Percentiles rank a stretch among this genome's conserved stretches.
Evolutionary conservation across 2,113 vertebrate genomes (phyloP).

Genomic region (Pelusios castaneus): DNA sequence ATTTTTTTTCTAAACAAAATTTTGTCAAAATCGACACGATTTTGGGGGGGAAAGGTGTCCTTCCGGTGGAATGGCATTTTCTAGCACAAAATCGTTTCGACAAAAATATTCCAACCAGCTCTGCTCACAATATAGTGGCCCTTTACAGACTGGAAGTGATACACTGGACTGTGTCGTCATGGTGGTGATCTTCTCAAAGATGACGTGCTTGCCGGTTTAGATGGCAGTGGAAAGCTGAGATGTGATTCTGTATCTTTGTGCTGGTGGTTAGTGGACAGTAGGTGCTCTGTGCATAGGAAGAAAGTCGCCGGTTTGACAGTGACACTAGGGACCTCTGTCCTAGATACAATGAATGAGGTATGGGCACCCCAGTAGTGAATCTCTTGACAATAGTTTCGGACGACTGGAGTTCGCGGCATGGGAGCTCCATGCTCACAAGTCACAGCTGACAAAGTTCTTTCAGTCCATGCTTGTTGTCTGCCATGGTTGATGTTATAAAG

Average conservation of each 20-base stretch:
- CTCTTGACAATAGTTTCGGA: not conserved
- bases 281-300: not conserved
- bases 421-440: constrained; percentile 37
- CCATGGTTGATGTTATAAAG: accelerated
- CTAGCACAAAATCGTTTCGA: not conserved
- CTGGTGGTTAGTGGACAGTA: not conserved
- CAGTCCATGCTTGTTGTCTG: not conserved
- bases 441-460: constrained; percentile 14
- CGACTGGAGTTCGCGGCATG: not conserved
- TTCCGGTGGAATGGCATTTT: not conserved
- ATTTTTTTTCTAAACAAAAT: not conserved
- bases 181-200: not conserved
- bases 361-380: not conserved
- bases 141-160: not conserved
- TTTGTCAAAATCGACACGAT: not conserved
- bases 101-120: not conserved
- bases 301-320: not conserved
- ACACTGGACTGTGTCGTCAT: not conserved
- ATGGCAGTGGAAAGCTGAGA: not conserved
- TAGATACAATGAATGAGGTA: not conserved
- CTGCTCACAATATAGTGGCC: not conserved
- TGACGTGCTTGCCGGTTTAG: not conserved
- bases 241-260: not conserved
- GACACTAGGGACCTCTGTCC: not conserved
- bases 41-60: not conserved